phyloP scores from a whole-genome alignment of 2,113 vertebrate species.

The Rallus limicola region DNA sequence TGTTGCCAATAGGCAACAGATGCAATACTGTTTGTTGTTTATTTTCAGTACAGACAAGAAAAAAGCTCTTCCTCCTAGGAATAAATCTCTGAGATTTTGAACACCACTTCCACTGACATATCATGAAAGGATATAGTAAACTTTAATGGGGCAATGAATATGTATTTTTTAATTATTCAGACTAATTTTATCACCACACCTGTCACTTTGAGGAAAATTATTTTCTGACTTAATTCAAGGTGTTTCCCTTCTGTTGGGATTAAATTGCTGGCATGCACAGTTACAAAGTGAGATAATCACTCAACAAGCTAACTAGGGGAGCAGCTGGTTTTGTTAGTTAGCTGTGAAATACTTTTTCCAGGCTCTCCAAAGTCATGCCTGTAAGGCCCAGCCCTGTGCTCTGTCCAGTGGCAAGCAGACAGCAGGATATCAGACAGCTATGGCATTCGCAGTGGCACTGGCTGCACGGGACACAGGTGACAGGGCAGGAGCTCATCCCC shows the following conservation, averaged over 20 bases:
- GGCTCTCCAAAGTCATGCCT: not conserved
- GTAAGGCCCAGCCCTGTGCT: accelerated
- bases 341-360: not conserved
- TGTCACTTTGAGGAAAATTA: not conserved
- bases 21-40: not conserved
- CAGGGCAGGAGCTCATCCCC: not conserved
- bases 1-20: not conserved
- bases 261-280: not conserved
- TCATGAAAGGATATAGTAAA: not conserved
- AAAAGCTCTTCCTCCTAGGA: not conserved
- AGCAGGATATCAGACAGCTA: not conserved
- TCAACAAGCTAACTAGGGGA: not conserved
- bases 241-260: not conserved
- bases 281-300: not conserved
- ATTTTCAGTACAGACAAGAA: not conserved
- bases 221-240: not conserved
- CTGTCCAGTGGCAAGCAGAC: not conserved
- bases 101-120: not conserved
- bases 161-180: not conserved
- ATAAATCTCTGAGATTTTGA: not conserved
- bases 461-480: accelerated
- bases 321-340: not conserved
- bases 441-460: accelerated
- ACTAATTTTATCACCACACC: not conserved
- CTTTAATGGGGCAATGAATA: not conserved